Base-by-base conservation (phyloP, 1,140 invertebrate species). In the Drosophila rufa region DNA sequence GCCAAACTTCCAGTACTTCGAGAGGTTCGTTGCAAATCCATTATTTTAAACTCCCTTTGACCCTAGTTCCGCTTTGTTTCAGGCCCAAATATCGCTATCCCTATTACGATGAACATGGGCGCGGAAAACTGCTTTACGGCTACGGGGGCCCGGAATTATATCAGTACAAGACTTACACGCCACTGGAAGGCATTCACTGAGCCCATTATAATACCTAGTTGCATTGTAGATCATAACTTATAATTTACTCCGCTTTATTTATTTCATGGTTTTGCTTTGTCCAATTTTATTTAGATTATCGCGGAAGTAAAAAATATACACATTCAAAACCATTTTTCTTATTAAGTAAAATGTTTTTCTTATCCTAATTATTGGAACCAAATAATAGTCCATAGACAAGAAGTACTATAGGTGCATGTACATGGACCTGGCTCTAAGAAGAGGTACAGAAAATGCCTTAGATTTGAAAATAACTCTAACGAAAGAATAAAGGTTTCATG, bases 61-160 rank as follows among this genome's bases (percentile, higher is more conserved):
- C 14, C 9, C 22, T 36, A 46, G 17, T 19, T 1, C 2, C 19
- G 17, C 9, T 15, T 7, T 22, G 11, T 64, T 48, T 19, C 36
- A 98, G 97, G 87, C 97, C 97, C 27, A 96, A 96, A 92, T 98
- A 98, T 93, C 94, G 97, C 57, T 98, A 97, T 93, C 97, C 97
- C 2, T 98, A 97, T 91, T 98, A 98, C 84, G 97, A 98, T 92
- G 95, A 96, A 92, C 96, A 97, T 91, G 97, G 97, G 27, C 95
- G 95, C 90, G 97, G 97, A 25, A 95, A 96, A 89, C 94, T 98
- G 8, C 93, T 98, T 0, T 98, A 98, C 90, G 97, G 97, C 43
- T 98, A 97, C 91, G 97, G 97, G 43, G 97, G 97, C 55, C 94
- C 95, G n/a, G 96, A 97, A 84, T 93, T 98, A 1, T 98, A 96